Conservation (phyloP, 2,113 vertebrate genomes). For the Scortum barcoo region DNA sequence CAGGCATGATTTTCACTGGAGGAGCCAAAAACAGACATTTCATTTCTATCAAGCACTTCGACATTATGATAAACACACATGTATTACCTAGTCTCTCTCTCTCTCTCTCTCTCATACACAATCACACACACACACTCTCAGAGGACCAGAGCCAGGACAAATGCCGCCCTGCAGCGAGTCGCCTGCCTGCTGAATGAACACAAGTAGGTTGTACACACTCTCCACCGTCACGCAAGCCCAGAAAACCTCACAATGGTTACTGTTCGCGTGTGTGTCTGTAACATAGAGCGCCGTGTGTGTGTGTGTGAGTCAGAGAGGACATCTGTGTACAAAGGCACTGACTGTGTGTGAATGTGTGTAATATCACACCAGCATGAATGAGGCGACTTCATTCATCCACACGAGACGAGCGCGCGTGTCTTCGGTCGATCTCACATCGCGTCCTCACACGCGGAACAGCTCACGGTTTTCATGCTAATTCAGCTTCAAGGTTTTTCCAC, state of each 20-base stretch:
- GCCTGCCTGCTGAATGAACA: slow-evolving; percentile 18
- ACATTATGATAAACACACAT: no score
- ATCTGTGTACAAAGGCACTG: neutral
- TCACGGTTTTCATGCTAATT: no score
- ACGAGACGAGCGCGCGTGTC: accelerated
- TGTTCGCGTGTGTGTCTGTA: neutral
- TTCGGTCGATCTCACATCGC: neutral
- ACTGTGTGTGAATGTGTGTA: neutral
- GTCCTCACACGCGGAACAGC: neutral
- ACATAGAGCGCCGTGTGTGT: neutral
- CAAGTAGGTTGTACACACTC: neutral
- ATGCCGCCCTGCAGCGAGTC: slow-evolving; percentile 1
- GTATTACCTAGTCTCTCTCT: neutral
- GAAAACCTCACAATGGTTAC: neutral
- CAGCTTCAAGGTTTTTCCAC: neutral
- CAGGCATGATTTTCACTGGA: no score
- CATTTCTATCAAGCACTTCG: no score
- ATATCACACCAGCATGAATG: slow-evolving; percentile 1
- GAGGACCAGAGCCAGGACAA: neutral
- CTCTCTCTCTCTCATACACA: neutral
- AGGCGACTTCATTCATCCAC: slow-evolving; percentile 1
- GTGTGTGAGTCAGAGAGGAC: neutral
- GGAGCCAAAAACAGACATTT: no score
- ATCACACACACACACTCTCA: neutral
- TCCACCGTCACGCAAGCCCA: slow-evolving; percentile 25